phyloP scores from a whole-genome alignment of 2,888 invertebrate genomes.

The Trichacis sp. region DNA sequence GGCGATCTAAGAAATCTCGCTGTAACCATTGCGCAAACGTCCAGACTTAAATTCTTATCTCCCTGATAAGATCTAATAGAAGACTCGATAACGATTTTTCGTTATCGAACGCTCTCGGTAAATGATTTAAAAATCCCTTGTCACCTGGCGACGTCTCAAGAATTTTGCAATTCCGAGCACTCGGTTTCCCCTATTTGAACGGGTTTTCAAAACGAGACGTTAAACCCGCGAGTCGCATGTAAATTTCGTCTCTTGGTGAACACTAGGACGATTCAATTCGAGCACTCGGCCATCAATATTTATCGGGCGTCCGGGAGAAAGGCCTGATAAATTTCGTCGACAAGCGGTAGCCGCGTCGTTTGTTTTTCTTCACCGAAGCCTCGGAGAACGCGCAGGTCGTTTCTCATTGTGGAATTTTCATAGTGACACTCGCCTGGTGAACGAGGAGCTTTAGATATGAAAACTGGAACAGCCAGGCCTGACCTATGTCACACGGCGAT shows the following conservation, averaged over 20 bases:
- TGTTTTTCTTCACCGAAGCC: slow-evolving; percentile 33
- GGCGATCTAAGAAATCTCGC: too few relatives aligned
- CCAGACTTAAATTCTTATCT: too few relatives aligned
- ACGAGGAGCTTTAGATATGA: slow-evolving; percentile 46
- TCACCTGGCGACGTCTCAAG: not conserved
- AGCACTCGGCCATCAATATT: slow-evolving; percentile 40
- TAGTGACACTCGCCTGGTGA: slow-evolving; percentile 40
- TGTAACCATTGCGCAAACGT: too few relatives aligned
- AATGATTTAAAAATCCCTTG: slow-evolving; percentile 9
- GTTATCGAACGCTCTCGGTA: not conserved
- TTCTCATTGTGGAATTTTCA: slow-evolving; percentile 43
- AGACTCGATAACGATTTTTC: too few relatives aligned
- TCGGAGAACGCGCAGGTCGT: slow-evolving; percentile 27
- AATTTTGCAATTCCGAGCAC: too few relatives aligned
- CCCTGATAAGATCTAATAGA: too few relatives aligned
- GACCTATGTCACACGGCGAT: slow-evolving; percentile 55
- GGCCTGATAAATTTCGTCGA: slow-evolving; percentile 42
- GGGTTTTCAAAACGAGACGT: too few relatives aligned
- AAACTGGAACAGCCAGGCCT: slow-evolving; percentile 54
- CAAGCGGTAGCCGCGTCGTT: slow-evolving; percentile 30
- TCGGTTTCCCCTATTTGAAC: too few relatives aligned
- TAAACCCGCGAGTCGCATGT: slow-evolving; percentile 3
- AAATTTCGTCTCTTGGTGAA: slow-evolving; percentile 30
- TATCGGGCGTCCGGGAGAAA: slow-evolving; percentile 39
- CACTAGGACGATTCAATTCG: slow-evolving; percentile 38